Evolutionary conservation across 2,888 invertebrate genomes (phyloP).

Genomic region (Meteorus colon): DNA sequence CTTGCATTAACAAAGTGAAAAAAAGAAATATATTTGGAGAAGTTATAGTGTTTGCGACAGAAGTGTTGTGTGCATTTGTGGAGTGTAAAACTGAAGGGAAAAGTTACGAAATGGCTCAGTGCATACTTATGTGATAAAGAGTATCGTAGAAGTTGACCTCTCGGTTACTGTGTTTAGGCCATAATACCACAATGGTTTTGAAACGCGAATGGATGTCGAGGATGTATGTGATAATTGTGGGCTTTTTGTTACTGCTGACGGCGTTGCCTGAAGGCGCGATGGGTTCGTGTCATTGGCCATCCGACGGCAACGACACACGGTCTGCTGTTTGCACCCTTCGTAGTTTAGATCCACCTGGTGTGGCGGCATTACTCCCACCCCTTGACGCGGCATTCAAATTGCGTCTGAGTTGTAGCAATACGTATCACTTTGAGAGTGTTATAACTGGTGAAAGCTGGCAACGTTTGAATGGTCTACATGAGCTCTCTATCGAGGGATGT

Average conservation of each 20-base stretch:
- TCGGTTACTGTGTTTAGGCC: slow-evolving; percentile 7
- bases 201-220: slow-evolving; percentile 40
- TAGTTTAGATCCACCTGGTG: slow-evolving; percentile 73
- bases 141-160: slow-evolving; percentile 8
- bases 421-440: slow-evolving; percentile 86
- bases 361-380: slow-evolving; percentile 74
- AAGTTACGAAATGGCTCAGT: slow-evolving; percentile 38
- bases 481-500: slow-evolving; percentile 85
- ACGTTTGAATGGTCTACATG: slow-evolving; percentile 83
- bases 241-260: slow-evolving; percentile 48
- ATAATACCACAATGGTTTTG: slow-evolving; percentile 47
- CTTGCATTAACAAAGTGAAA: not conserved
- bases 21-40: not conserved
- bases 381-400: slow-evolving; percentile 84
- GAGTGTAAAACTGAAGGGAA: slow-evolving; percentile 28
- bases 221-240: slow-evolving; percentile 42
- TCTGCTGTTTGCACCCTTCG: slow-evolving; percentile 76
- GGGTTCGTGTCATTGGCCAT: slow-evolving; percentile 74
- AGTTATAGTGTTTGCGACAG: slow-evolving; percentile 1
- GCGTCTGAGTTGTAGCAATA: slow-evolving; percentile 85
- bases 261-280: slow-evolving; percentile 71
- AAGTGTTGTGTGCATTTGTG: slow-evolving; percentile 25
- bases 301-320: slow-evolving; percentile 77
- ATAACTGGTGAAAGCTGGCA: slow-evolving; percentile 83
- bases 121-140: slow-evolving; percentile 41